Base-by-base conservation (phyloP, 2,797 vertebrate species). In the Hoplostethus atlanticus region DNA sequence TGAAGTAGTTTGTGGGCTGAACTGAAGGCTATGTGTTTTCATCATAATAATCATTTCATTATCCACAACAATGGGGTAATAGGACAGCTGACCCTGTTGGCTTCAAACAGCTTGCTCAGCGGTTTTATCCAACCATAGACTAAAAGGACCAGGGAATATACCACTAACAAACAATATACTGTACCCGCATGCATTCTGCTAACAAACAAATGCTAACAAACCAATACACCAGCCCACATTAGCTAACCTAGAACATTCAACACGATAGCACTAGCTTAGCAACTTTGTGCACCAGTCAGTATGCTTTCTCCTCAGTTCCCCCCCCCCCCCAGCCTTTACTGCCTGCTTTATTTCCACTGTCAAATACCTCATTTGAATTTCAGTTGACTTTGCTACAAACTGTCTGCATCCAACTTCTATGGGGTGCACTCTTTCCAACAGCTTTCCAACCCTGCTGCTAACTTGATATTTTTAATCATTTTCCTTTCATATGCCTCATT, bases 401-500 rank as follows among this genome's bases (percentile, higher is more conserved):
- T 46, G 13, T 68, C 1, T 0, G 21, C 25, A 44, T 58, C 25
- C 10, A 51, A 50, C 54, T 54, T 53, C 57, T 30, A 2, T 25
- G 36, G 6, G 10, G 42, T n/a, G n/a, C 48, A 63, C 44, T 59
- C 11, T 52, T n/a, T n/a, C n/a, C n/a, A n/a, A n/a, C n/a, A 44
- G 40, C 53, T 53, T 63, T 54, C 5, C 31, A 55, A 2, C 66
- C 7, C 25, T 58, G 21, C 40, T 12, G 11, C 9, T 42, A 53
- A 2, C 15, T 50, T 30, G 28, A 13, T 56, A 55, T 66, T 51
- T 13, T 48, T 59, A 25, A 61, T 55, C 8, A 52, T 52, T 25
- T 13, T 64, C 13, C 15, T 25, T 68, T 38, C 25, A 2, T 47
- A 51, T 76, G 9, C 21, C 47, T 67, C 63, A 56, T 77, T 68